Evolutionary conservation across 2,888 invertebrate species (phyloP), one percentile per base, ranked within the genome.

Genomic region (Stenurella melanura): DNA sequence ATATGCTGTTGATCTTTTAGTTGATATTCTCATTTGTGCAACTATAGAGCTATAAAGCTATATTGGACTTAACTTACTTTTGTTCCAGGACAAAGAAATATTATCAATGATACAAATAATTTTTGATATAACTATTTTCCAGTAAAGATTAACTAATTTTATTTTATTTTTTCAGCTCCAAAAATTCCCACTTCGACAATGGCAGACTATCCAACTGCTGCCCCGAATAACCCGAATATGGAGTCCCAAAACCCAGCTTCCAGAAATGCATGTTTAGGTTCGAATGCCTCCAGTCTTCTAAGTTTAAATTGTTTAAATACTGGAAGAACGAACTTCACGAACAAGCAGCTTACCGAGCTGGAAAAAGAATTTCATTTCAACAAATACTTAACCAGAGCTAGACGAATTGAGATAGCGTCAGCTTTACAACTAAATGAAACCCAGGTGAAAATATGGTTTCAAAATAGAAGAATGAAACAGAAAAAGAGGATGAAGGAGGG

Each of bases 351-450:
- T 81, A 99, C 99, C 1, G 99, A 99, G 90, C 92, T 99, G 82
- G 99, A 99, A 90, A 99, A 99, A 89, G 99, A 99, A 90, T 99
- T 99, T 91, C 99, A 99, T 90, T 99, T 98, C 91, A 98, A 98
- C 92, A 98, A 98, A 91, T 99, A 99, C 91, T 93, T 99, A 87
- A 99, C 99, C 56, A 92, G 99, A 84, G 98, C 98, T 56, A 92
- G 99, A 82, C 93, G 99, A 85, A 98, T 99, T 89, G 99, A 99
- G 90, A 99, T 99, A 83, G 99, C 99, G 0, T 96, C 97, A 2
- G 96, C 98, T 3, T 91, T 99, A 73, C 97, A 98, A 87, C 93
- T 99, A 71, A 99, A 98, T 90, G 99, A 99, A 90, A 98, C 98
- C 1, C 98, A 99, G 92, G 92, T 93, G 77, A 98, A 98, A 90